Evolutionary conservation across 2,888 invertebrate species (phyloP), one percentile per base, ranked within the genome.

Genomic region (Cataglyphis cursor): DNA sequence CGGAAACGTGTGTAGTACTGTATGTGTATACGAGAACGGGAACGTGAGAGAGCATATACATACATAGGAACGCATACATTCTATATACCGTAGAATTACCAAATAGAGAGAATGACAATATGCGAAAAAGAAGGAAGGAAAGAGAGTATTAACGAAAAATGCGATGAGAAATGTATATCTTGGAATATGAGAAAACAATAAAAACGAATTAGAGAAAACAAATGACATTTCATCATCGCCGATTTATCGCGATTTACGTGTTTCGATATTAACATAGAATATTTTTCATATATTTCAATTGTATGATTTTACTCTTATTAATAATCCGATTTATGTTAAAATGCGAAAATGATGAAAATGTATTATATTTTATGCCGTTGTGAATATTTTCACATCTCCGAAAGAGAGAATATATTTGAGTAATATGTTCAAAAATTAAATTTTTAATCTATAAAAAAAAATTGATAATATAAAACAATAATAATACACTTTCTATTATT

Each of bases 11-110:
- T n/a, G 15, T 66, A 31, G 64, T 59, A 68, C 4, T 41, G 15
- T 61, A 44, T 57, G 15, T 41, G 41, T 41, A 12, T 44, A 21
- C 24, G 18, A 59, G 62, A 44, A 51, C 9, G 15, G 10, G 38
- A 21, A 21, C 28, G 48, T 61, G 12, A 28, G 68, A 61, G 54
- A 35, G 48, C 28, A 59, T 57, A 62, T 62, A 10, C 82, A 6
- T 6, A 31, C 76, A 28, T n/a, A 68, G 21, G 51, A 35, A 61
- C 35, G 68, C 24, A 66, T 72, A 76, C 31, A 78, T 51, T 74
- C 62, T 75, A 57, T 72, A 54, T 62, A 18, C 44, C 21, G 87
- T 75, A 73, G 78, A 81, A 83, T 85, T 76, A 65, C 24, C 8
- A 78, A 78, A 76, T 62, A 57, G 18, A 38, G 38, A 51, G 57